Base-by-base conservation (phyloP, 1,140 invertebrate genomes). In the Saxidomus purpurata region DNA sequence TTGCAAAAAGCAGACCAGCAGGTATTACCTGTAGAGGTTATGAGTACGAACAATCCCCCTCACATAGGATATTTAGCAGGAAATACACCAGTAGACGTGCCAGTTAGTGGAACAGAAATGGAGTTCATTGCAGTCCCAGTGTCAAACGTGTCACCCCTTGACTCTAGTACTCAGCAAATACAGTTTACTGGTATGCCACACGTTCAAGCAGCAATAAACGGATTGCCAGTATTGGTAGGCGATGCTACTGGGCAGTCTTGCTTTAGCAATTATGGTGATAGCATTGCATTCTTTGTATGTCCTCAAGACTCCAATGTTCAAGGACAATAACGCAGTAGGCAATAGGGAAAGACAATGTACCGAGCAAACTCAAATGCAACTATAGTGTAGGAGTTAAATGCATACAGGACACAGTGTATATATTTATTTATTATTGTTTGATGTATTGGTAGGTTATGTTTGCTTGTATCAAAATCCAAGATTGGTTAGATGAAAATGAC, bases 201-300 rank as follows among this genome's bases (percentile, higher is more conserved):
- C 19, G 11, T 80, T 34, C 61, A 67, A 28, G 3, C 86, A 63
- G 22, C 36, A 69, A 28, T 69, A 40, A 71, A 55, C 47, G 61
- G 28, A 61, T 22, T 63, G 47, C 69, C 49, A n/a, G 34, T 67
- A 25, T 11, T 88, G 49, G 84, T 69, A n/a, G 31, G 52, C 8
- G 76, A 80, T 34, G 3, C 82, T 13, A 49, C 69, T 25, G 77
- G 76, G 25, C 52, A 69, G 40, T 40, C 76, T 4, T 88, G 86
- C 25, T 88, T 80, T 81, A 77, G 86, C 0, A 80, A 79, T 55
- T 79, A 40, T 88, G 83, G 63, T 15, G 76, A 79, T 79, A n/a
- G n/a, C n/a, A 79, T 79, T 0, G 49, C 76, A 17, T 79, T 59
- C 49, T 59, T 79, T 55, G 76, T 79, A 9, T 79, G 76, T 22